Evolutionary conservation across 2,888 invertebrate genomes (phyloP).

Genomic region (Trachelus tabidus): DNA sequence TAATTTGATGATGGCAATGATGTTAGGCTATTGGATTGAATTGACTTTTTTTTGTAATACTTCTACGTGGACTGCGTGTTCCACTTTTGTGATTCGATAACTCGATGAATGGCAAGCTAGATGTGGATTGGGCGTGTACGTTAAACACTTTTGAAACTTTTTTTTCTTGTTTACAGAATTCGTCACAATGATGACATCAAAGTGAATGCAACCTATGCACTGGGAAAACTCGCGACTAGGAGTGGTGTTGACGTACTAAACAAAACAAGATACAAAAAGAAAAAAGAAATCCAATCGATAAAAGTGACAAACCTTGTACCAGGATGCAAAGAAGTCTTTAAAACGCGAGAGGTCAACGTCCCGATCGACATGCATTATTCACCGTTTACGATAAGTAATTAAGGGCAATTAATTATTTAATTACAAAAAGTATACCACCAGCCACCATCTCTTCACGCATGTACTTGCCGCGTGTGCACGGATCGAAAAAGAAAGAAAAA

Average conservation of each 20-base stretch:
- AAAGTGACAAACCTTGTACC: conserved; percentile 68
- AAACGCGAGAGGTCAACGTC: conserved; percentile 58
- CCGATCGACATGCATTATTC: conserved; percentile 64
- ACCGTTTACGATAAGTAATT: conserved; percentile 64
- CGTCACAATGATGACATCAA: conserved; percentile 99
- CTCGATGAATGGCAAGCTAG: background rate
- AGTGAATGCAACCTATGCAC: conserved; percentile 81
- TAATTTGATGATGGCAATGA: too few relatives aligned
- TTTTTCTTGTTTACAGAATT: conserved; percentile 82
- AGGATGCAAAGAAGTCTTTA: conserved; percentile 63
- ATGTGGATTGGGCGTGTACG: background rate
- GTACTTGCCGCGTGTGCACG: conserved; percentile 30
- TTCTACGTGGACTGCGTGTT: background rate
- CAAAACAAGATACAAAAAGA: conserved; percentile 51
- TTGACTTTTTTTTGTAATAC: background rate
- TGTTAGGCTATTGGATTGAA: background rate
- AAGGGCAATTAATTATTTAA: conserved; percentile 64
- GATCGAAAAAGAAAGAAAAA: conserved; percentile 8
- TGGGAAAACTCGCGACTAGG: conserved; percentile 74
- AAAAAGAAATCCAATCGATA: conserved; percentile 71
- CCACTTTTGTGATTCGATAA: background rate
- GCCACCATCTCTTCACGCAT: conserved; percentile 29
- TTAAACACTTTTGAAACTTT: conserved; percentile 8
- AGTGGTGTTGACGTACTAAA: conserved; percentile 73
- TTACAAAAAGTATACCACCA: conserved; percentile 59